Base-by-base conservation (phyloP, 2,888 invertebrate genomes). In the Pachycephus smyrnensis region DNA sequence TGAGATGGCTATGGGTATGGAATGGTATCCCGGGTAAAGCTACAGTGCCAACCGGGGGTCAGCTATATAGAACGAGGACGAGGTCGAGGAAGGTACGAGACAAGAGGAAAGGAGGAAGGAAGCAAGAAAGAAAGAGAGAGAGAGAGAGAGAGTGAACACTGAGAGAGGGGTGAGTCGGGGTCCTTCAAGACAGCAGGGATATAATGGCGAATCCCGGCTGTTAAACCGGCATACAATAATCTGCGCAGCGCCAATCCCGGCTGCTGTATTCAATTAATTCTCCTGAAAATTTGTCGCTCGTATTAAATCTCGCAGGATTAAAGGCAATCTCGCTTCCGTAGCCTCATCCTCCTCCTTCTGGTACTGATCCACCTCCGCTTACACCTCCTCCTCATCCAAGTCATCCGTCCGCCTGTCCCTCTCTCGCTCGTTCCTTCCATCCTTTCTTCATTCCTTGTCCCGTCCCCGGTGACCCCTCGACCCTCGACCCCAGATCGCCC, bases 221-320 rank as follows among this genome's bases (percentile, higher is more conserved):
- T 90, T 90, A 90, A 90, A 90, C 88, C 86, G 87, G 89, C 89
- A 89, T 89, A 90, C 90, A 90, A 90, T 90, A 90, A 90, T 90
- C 90, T 88, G 86, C 87, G 86, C 86, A 82, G 86, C 88, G 87
- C 89, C 90, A 89, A 90, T 90, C 89, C 87, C 83, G 84, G 82
- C 82, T 81, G 83, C 86, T 84, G 88, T 89, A 87, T 90, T 90
- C 90, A 89, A 90, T 91, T 91, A 91, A 90, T 91, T 90, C 88
- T 86, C 89, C 87, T 86, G 88, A 91, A 91, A 91, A 90, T 90
- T 90, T 90, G 90, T 90, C 90, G 90, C 89, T 89, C 86, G 90
- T 90, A 90, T 91, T 90, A 90, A 91, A 91, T 90, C 90, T 91
- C 86, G 76, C 80, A 40, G 36, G 40, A 75, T 76, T 76, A 37